Percentiles rank a stretch among this genome's conserved stretches.
Evolutionary conservation across 1,140 invertebrate species (phyloP).

Genomic region (Globodera rostochiensis): DNA sequence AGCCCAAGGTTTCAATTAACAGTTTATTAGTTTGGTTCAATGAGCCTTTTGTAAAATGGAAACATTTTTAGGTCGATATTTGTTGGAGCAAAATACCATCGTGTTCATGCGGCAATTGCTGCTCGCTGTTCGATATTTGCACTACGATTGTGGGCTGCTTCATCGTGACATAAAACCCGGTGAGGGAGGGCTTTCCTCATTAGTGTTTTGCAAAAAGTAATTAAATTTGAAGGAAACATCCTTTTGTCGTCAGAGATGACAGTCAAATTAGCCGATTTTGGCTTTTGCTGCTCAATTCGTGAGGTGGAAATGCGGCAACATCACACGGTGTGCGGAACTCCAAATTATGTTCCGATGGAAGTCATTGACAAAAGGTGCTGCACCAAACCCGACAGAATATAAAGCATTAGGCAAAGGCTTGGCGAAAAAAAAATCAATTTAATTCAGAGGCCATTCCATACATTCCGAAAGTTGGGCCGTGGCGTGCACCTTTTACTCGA

Average conservation of each 20-base stretch:
- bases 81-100: conserved; percentile 40
- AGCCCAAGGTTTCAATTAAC: neutral
- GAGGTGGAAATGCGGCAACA: conserved; percentile 29
- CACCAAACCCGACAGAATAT: neutral
- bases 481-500: conserved; percentile 52
- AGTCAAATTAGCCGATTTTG: conserved; percentile 48
- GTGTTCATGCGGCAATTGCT: conserved; percentile 47
- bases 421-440: neutral
- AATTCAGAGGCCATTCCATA: conserved; percentile 37
- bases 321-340: conserved; percentile 45
- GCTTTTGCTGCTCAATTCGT: conserved; percentile 44
- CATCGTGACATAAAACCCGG: conserved; percentile 29
- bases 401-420: neutral
- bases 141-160: conserved; percentile 43
- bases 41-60: neutral
- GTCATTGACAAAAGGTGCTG: conserved; percentile 26
- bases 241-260: conserved; percentile 37
- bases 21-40: neutral
- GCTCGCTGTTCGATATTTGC: conserved; percentile 43
- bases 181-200: neutral
- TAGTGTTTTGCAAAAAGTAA: neutral
- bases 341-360: conserved; percentile 46
- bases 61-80: conserved; percentile 39
- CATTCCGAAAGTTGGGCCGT: conserved; percentile 46
- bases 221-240: conserved; percentile 46